phyloP scores from a whole-genome alignment of 2,797 vertebrate species.

The Macropus fuliginosus region DNA sequence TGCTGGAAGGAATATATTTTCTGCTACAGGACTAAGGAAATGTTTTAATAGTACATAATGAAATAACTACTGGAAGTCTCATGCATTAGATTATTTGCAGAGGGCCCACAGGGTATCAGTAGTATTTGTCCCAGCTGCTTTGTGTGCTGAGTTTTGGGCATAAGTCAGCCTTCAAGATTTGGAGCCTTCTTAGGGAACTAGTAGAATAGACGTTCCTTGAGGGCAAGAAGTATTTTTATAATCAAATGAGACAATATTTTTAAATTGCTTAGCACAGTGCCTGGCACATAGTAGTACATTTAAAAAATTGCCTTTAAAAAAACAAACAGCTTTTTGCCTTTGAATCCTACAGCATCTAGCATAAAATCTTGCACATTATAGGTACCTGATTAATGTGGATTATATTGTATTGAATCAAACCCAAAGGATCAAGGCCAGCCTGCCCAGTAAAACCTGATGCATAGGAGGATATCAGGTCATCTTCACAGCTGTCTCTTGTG shows the following conservation, averaged over 20 bases:
- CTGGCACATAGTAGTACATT: neutral
- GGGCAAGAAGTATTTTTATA: neutral
- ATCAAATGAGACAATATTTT: neutral
- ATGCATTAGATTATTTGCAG: neutral
- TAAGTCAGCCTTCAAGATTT: neutral
- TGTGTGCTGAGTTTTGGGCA: neutral
- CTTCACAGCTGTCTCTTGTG: neutral
- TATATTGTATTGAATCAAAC: neutral
- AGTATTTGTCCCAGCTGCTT: neutral
- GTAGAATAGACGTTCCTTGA: neutral
- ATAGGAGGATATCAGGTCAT: neutral
- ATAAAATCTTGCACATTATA: neutral
- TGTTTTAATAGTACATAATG: neutral
- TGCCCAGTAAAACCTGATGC: neutral
- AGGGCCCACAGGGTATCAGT: neutral
- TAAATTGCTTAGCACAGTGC: neutral
- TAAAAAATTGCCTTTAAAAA: neutral
- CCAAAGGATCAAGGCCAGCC: neutral
- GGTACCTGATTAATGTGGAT: neutral
- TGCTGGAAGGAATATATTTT: neutral
- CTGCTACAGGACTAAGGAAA: neutral
- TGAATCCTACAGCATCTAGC: neutral
- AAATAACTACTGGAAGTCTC: neutral
- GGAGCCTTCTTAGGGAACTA: neutral
- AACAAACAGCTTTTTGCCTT: neutral